These are phyloP conservation scores for Lypha dubia DNA, from an alignment of 2,888 invertebrate genomes.

Conservation along the genomic window DNA sequence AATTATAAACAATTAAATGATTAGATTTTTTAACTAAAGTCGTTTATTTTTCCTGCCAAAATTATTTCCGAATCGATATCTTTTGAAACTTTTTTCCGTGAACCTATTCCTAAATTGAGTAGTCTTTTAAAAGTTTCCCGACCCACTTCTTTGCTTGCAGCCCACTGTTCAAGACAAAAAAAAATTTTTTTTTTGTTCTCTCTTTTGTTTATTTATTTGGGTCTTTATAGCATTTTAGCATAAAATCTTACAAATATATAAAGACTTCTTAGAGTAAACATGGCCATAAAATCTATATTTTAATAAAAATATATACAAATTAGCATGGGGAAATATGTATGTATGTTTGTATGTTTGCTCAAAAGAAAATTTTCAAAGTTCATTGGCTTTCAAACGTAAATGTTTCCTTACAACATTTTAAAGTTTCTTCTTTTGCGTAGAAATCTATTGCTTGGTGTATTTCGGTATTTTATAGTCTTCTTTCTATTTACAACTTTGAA, in stretches of 20 bases:
- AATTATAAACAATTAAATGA: too few species aligned
- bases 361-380: slow-evolving; percentile 35
- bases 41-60: too few species aligned
- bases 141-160: too few species aligned
- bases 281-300: slow-evolving; percentile 41
- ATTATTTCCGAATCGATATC: too few species aligned
- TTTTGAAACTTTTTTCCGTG: too few species aligned
- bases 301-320: not conserved
- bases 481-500: slow-evolving; percentile 36
- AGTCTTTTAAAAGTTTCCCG: too few species aligned
- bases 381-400: slow-evolving; percentile 35
- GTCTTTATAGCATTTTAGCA: slow-evolving; percentile 40
- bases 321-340: not conserved
- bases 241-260: slow-evolving; percentile 45
- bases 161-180: slow-evolving; percentile 15
- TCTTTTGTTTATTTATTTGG: not conserved
- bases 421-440: not conserved
- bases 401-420: not conserved
- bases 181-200: not conserved
- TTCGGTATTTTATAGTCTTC: slow-evolving; percentile 27
- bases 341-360: not conserved
- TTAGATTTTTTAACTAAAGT: too few species aligned
- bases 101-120: too few species aligned
- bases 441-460: not conserved
- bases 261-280: slow-evolving; percentile 54